Conservation (phyloP, 2,113 vertebrate species). For the Gopherus flavomarginatus region DNA sequence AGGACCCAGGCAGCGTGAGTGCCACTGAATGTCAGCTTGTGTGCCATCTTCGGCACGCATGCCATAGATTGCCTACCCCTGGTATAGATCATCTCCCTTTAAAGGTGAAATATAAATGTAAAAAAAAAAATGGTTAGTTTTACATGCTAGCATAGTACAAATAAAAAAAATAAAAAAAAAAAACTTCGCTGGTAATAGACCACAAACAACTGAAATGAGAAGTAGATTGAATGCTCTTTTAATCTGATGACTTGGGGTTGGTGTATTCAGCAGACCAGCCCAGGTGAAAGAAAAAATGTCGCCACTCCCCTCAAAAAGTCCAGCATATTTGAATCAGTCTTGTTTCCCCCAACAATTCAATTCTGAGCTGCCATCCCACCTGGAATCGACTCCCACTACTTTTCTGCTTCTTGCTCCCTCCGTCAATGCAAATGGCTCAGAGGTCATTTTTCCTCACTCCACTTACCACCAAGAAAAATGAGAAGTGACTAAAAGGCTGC, state of each 20-base stretch:
- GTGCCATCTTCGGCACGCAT: no score
- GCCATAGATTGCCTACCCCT: no score
- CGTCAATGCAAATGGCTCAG: not conserved
- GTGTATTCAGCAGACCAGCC: not conserved
- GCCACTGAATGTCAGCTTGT: no score
- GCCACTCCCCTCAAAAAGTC: not conserved
- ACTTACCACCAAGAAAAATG: not conserved
- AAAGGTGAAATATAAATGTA: not conserved
- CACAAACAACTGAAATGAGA: not conserved
- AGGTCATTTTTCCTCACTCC: not conserved
- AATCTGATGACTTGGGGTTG: not conserved
- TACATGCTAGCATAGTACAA: not conserved
- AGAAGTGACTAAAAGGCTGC: not conserved
- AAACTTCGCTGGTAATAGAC: not conserved
- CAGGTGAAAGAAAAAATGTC: not conserved
- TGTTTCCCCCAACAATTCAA: not conserved
- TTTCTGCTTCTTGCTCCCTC: not conserved
- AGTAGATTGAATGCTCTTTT: not conserved
- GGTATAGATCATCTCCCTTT: not conserved
- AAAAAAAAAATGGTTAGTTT: not conserved
- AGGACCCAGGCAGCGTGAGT: no score
- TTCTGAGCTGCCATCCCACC: not conserved
- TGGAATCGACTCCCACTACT: not conserved
- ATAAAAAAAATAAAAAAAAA: not conserved
- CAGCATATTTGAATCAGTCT: not conserved